These are phyloP conservation scores for Pammene fasciana DNA, from an alignment of 2,888 invertebrate species.

Conservation along the genomic window DNA sequence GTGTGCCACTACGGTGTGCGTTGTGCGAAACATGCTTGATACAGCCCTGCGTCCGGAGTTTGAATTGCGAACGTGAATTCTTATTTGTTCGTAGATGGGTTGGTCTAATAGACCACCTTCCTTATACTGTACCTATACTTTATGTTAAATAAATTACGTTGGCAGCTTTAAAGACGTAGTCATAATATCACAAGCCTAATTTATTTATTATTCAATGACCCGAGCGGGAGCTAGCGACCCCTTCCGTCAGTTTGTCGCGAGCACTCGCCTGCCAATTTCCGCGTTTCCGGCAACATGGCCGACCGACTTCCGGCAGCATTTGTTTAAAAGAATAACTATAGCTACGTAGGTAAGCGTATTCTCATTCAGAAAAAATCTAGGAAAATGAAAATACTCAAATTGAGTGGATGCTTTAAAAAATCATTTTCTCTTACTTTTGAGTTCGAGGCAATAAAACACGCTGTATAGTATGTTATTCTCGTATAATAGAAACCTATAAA, in stretches of 20 bases:
- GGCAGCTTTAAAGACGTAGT: neutral
- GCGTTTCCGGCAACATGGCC: constrained; percentile 19
- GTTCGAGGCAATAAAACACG: too few relatives aligned
- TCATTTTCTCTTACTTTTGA: neutral
- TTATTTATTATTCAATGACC: constrained; percentile 28
- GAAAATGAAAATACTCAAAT: neutral
- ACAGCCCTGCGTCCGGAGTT: too few relatives aligned
- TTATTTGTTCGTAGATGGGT: too few relatives aligned
- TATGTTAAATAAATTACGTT: too few relatives aligned
- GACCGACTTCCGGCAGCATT: constrained; percentile 3
- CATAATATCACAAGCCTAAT: constrained; percentile 4
- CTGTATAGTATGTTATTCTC: too few relatives aligned
- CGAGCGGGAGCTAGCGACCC: constrained; percentile 7
- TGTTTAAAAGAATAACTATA: constrained; percentile 26
- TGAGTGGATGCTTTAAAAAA: neutral
- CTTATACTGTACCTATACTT: too few relatives aligned
- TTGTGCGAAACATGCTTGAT: too few relatives aligned
- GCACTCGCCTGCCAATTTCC: constrained; percentile 30
- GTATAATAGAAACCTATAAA: too few relatives aligned
- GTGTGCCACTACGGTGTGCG: too few relatives aligned
- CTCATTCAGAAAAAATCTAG: neutral
- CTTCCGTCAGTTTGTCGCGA: constrained; percentile 25
- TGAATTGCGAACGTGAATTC: too few relatives aligned
- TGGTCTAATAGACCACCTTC: too few relatives aligned
- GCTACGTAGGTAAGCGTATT: neutral